A percentile compares a stretch with the other conserved stretches of the same genome.
phyloP scores from a whole-genome alignment of 2,797 vertebrate genomes.

The Decapterus maruadsi region DNA sequence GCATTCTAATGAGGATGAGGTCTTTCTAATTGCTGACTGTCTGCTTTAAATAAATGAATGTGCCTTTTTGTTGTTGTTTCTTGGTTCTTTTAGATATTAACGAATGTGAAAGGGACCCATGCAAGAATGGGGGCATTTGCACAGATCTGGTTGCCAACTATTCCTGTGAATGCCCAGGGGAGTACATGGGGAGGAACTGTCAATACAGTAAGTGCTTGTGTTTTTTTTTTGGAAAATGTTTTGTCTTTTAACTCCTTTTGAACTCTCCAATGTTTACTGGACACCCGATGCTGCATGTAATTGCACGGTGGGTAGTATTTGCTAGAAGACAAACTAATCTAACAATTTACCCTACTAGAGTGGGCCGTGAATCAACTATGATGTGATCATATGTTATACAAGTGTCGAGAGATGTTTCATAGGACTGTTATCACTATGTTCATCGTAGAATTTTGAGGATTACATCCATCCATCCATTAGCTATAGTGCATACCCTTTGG shows the following conservation, averaged over 20 bases:
- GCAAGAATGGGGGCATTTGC: constrained; percentile 97
- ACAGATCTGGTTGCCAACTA: constrained; percentile 97
- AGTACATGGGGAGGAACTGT: constrained; percentile 99
- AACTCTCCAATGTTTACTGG: constrained; percentile 12
- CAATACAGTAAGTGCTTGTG: constrained; percentile 93
- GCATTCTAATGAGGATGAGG: constrained; percentile 75
- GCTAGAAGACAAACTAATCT: neutral
- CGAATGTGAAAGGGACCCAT: constrained; percentile 96
- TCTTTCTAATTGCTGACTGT: constrained; percentile 69
- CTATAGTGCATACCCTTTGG: too few relatives aligned
- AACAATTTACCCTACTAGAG: neutral
- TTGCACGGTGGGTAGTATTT: constrained; percentile 8
- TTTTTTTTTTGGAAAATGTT: constrained; percentile 34
- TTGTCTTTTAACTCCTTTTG: constrained; percentile 40
- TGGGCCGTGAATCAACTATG: neutral
- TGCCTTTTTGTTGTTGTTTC: constrained; percentile 10
- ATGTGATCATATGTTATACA: neutral
- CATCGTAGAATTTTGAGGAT: too few relatives aligned
- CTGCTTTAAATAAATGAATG: constrained; percentile 70
- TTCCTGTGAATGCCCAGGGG: constrained; percentile 97
- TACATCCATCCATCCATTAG: too few relatives aligned
- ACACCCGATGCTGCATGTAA: constrained; percentile 31
- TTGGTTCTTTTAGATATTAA: constrained; percentile 90
- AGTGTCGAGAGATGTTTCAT: too few relatives aligned
- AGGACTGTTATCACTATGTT: too few relatives aligned